phyloP scores from a whole-genome alignment of 2,797 vertebrate species.

The Oreonectes daqikongensis region DNA sequence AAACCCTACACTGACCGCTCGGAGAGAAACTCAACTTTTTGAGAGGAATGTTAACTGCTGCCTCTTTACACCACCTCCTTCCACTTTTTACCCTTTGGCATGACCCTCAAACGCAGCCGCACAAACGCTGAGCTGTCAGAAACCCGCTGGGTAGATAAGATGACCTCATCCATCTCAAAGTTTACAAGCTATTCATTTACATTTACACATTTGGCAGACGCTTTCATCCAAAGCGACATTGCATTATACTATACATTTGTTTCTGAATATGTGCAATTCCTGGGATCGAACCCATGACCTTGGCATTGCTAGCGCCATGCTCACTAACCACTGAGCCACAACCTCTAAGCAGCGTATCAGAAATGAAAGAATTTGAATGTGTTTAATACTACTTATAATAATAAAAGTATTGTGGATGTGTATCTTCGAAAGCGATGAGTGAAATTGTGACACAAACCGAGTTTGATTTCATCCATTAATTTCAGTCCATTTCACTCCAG shows the following conservation, averaged over 20 bases:
- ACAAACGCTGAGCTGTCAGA: background rate
- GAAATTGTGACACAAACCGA: too few relatives aligned
- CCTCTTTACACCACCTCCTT: constrained; percentile 16
- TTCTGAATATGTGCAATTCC: too few relatives aligned
- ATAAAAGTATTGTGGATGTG: background rate
- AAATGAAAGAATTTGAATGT: background rate
- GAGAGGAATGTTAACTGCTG: constrained; percentile 75
- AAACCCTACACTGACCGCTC: constrained; percentile 73
- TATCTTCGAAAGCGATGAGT: background rate
- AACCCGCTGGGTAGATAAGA: background rate
- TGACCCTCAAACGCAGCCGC: background rate
- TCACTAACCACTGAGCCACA: too few relatives aligned
- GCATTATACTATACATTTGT: too few relatives aligned
- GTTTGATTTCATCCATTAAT: too few relatives aligned
- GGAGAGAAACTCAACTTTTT: constrained; percentile 72
- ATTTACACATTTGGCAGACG: too few relatives aligned
- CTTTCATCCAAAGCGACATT: too few relatives aligned
- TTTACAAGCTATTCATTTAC: constrained; percentile 3
- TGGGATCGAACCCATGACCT: too few relatives aligned
- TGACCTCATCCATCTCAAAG: constrained; percentile 30
- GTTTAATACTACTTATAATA: background rate
- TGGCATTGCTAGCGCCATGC: too few relatives aligned
- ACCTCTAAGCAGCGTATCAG: background rate
- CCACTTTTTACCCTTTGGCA: constrained; percentile 33
- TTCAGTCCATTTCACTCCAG: too few relatives aligned